A percentile compares a stretch with the other conserved stretches of the same genome.
Evolutionary conservation across 1,140 invertebrate genomes (phyloP).

Genomic region (Gerris buenoi): DNA sequence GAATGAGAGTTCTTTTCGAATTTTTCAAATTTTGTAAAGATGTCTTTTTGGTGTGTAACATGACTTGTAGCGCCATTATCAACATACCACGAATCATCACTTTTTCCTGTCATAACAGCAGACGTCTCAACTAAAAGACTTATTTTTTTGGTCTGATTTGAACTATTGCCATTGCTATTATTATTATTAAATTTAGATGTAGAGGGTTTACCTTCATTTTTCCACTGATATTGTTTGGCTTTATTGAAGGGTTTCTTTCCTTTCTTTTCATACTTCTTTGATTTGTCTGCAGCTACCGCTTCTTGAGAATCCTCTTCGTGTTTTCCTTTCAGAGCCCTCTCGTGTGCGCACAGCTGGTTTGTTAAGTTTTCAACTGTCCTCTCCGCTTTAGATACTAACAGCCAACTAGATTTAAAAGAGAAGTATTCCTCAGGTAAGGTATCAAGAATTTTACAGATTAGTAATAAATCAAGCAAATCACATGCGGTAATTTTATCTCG

Average conservation of each 20-base stretch:
- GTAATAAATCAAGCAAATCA: neutral
- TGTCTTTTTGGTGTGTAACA: slow-evolving; percentile 19
- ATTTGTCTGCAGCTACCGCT: neutral
- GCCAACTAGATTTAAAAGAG: neutral
- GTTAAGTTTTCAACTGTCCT: neutral
- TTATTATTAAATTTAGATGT: neutral
- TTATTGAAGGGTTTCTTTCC: neutral
- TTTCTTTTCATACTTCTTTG: neutral
- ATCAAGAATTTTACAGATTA: neutral
- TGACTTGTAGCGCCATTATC: slow-evolving; percentile 27
- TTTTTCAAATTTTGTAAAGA: slow-evolving; percentile 20
- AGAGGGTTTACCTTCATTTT: neutral
- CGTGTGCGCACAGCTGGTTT: neutral
- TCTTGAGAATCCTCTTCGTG: neutral
- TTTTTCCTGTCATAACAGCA: slow-evolving; percentile 8
- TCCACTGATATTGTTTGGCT: neutral
- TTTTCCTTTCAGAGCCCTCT: neutral
- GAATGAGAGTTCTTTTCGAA: slow-evolving; percentile 16
- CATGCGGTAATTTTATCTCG: neutral
- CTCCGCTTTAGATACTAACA: neutral
- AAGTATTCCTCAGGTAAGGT: slow-evolving; percentile 1
- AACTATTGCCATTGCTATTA: neutral
- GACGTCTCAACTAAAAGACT: neutral
- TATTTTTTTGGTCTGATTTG: neutral
- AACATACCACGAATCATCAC: slow-evolving; percentile 22